Percentiles rank a stretch among this genome's conserved stretches.
These are phyloP conservation scores for Altica lythri DNA, from an alignment of 2,888 invertebrate species.

Conservation along the genomic window DNA sequence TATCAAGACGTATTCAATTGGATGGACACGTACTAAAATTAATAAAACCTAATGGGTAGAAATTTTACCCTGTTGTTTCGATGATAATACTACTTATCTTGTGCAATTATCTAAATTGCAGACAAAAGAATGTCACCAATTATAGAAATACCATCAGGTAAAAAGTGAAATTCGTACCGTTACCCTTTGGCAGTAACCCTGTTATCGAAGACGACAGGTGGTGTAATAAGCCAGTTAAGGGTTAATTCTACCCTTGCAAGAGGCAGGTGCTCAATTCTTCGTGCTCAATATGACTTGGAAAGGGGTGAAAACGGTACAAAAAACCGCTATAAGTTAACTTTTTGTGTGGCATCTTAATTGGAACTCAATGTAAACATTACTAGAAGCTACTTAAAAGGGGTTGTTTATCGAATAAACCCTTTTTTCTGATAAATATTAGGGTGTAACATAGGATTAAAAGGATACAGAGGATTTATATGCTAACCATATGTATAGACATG, in stretches of 20 bases:
- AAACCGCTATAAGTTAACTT: conserved; percentile 31
- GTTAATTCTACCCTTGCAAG: conserved; percentile 48
- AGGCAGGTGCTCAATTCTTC: conserved; percentile 48
- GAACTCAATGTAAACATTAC: conserved; percentile 35
- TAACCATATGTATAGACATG: no score
- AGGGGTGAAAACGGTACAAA: conserved; percentile 41
- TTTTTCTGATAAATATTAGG: no score
- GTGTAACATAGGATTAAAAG: no score
- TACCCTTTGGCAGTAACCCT: conserved; percentile 29
- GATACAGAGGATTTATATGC: no score
- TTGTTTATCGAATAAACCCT: conserved; percentile 29
- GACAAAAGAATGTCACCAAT: conserved; percentile 18
- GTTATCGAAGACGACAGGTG: conserved; percentile 43
- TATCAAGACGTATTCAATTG: no score
- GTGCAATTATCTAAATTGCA: conserved; percentile 1
- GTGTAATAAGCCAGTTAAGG: conserved; percentile 48
- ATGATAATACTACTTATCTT: no score
- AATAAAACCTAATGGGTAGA: no score
- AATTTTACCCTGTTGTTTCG: no score
- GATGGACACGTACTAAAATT: no score
- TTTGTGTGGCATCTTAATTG: conserved; percentile 42
- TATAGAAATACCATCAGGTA: conserved; percentile 12
- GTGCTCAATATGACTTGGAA: conserved; percentile 44
- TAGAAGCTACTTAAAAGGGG: conserved; percentile 35
- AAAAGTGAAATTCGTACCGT: conserved; percentile 36